Conservation (phyloP, 2,113 vertebrate species). For the Eurystomus gularis region DNA sequence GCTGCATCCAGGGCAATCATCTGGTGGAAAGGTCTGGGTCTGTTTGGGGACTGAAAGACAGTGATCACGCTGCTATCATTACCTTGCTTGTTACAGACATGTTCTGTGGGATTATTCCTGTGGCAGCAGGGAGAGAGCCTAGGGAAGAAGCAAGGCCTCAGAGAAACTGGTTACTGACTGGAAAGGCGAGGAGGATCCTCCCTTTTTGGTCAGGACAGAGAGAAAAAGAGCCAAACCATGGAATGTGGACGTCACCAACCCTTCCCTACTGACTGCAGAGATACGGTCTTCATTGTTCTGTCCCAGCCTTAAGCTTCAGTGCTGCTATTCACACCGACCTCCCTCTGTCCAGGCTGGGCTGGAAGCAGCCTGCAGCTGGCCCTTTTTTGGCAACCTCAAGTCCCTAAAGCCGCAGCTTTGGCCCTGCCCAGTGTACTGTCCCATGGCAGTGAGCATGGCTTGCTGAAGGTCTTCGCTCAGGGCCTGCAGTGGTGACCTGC, state of each 20-base stretch:
- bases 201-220: accelerated
- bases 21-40: not conserved
- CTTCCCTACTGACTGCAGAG: not conserved
- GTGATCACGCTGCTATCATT: accelerated
- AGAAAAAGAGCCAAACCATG: not conserved
- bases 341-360: not conserved
- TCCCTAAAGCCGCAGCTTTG: accelerated
- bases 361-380: not conserved
- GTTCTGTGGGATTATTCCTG: accelerated
- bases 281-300: not conserved
- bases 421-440: not conserved
- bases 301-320: not conserved
- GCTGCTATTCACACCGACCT: not conserved
- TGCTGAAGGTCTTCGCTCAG: accelerated
- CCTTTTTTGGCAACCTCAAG: not conserved
- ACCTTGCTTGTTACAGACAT: not conserved
- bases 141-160: not conserved
- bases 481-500: too few relatives aligned
- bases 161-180: not conserved
- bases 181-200: not conserved
- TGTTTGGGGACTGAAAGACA: not conserved
- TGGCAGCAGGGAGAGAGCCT: not conserved
- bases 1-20: not conserved
- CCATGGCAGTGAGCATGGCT: accelerated
- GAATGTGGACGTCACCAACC: too few relatives aligned